Percentiles rank a stretch among this genome's conserved stretches.
Evolutionary conservation across 2,113 vertebrate genomes (phyloP).

Genomic region (Proteles cristata): DNA sequence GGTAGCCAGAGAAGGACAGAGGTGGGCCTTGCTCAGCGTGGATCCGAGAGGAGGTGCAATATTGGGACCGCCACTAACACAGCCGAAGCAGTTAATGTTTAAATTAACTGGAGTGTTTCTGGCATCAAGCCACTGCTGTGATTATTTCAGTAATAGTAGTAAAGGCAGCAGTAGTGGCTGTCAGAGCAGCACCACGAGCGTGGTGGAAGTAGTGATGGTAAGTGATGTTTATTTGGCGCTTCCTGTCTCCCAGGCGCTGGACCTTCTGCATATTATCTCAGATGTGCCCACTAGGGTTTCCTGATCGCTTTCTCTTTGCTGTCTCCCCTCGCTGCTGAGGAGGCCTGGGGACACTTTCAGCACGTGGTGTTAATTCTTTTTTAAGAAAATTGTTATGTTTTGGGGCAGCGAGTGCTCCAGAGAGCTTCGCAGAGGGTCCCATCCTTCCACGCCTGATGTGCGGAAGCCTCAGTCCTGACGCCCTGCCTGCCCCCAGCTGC

Average conservation of each 20-base stretch:
- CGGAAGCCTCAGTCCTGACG: background rate
- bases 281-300: background rate
- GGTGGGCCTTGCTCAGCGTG: background rate
- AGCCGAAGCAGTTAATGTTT: background rate
- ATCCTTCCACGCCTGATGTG: background rate
- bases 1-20: background rate
- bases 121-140: background rate
- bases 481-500: background rate
- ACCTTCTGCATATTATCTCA: background rate
- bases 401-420: background rate
- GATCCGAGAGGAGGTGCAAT: background rate
- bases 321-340: background rate
- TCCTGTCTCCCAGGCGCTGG: background rate
- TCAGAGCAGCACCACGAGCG: background rate
- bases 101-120: background rate
- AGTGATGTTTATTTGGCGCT: background rate
- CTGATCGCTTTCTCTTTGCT: background rate
- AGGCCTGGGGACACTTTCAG: background rate
- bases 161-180: background rate
- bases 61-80: rapidly evolving
- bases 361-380: background rate
- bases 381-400: background rate
- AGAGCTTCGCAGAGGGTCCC: background rate
- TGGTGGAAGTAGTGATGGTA: background rate
- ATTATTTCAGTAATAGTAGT: background rate